These are phyloP conservation scores for Spisula solida DNA, from an alignment of 2,888 invertebrate genomes.

Conservation along the genomic window DNA sequence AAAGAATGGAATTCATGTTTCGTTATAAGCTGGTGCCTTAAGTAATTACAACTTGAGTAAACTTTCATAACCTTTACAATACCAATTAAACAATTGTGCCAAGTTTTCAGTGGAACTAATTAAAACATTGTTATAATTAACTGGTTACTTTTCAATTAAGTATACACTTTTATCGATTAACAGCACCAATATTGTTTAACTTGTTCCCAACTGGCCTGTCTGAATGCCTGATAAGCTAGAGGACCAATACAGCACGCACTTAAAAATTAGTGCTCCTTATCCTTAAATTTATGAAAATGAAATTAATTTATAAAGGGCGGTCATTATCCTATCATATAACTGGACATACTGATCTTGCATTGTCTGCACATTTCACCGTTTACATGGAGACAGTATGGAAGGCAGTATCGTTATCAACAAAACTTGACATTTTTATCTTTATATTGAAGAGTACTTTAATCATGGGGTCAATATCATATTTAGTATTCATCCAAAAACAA, in stretches of 20 bases:
- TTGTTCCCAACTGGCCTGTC: too few species aligned
- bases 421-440: slow-evolving; percentile 31
- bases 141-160: background rate
- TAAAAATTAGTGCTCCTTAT: background rate
- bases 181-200: too few species aligned
- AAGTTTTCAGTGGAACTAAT: background rate
- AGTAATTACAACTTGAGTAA: too few species aligned
- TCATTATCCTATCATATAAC: slow-evolving; percentile 27
- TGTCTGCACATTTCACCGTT: background rate
- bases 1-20: background rate
- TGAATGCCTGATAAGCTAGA: background rate
- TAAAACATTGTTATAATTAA: background rate
- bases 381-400: background rate
- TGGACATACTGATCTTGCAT: background rate
- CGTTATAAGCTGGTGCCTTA: background rate
- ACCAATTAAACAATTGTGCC: background rate
- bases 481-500: slow-evolving; percentile 17
- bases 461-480: slow-evolving; percentile 16
- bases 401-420: slow-evolving; percentile 3
- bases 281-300: slow-evolving; percentile 34
- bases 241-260: background rate
- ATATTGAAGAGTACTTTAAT: slow-evolving; percentile 18
- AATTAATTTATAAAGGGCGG: slow-evolving; percentile 20
- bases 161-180: background rate
- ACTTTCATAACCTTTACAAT: background rate